Base-by-base conservation (phyloP, 2,888 invertebrate species). In the Dichetophora obliterata region DNA sequence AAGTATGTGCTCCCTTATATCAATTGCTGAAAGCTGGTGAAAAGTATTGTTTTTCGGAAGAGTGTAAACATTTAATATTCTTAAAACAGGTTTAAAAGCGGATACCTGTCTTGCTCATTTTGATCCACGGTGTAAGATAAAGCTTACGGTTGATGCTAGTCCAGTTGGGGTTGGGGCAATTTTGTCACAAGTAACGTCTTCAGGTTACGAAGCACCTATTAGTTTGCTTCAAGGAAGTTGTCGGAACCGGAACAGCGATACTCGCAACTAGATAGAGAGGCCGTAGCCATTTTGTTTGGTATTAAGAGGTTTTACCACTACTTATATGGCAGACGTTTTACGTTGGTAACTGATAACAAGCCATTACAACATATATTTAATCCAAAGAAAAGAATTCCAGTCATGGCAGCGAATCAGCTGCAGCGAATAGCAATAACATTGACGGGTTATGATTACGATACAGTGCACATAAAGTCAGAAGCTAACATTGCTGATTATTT, bases 121-220 rank as follows among this genome's bases (percentile, higher is more conserved):
- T n/a, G n/a, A n/a, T n/a, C n/a, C n/a, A n/a, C n/a, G n/a, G n/a
- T n/a, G n/a, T n/a, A n/a, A n/a, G n/a, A n/a, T n/a, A n/a, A n/a
- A n/a, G n/a, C n/a, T n/a, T n/a, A n/a, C n/a, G n/a, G n/a, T n/a
- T n/a, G n/a, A n/a, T n/a, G n/a, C n/a, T n/a, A n/a, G n/a, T n/a
- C n/a, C 81, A 14, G 82, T 80, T 5, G 84, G 80, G 0, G 80
- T 84, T 22, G 83, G 82, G 0, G 84, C 88, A 4, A 86, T 88
- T 5, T 76, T 88, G 11, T 83, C 82, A 3, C 88, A 88, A 75
- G 81, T 82, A 8, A 82, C 81, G 27, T 75, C 75, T 19, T 83
- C 87, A 78, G 86, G 86, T n/a, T 77, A 80, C 22, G 87, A 88
- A 78, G 78, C 84, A 52, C 88, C 87, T 3, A 86, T 89, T 34